These are phyloP conservation scores for Caenorhabditis sp. DNA, from an alignment of 2,888 invertebrate genomes.

Conservation along the genomic window DNA sequence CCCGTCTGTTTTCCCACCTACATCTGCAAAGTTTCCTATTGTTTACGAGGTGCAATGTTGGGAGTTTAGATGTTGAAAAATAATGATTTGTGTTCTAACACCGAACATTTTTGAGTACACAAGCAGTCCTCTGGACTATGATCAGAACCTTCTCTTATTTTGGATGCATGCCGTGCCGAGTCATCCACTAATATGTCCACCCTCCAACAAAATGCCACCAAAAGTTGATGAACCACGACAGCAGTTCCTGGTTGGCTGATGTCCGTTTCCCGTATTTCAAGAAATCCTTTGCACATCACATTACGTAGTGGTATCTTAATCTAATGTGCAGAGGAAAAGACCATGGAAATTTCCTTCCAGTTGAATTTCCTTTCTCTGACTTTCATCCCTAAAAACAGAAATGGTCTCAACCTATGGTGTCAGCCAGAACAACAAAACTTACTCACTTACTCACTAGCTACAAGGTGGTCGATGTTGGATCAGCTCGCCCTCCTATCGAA, in stretches of 20 bases:
- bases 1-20: conserved; percentile 12
- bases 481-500: background rate
- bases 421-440: background rate
- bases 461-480: background rate
- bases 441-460: too few species aligned
- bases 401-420: background rate
- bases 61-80: background rate
- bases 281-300: conserved; percentile 33
- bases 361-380: conserved; percentile 36
- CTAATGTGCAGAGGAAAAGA: conserved; percentile 44
- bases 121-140: conserved; percentile 28
- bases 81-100: conserved; percentile 24
- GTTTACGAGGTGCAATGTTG: conserved; percentile 37
- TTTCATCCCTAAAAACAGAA: too few species aligned
- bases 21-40: conserved; percentile 25
- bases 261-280: background rate
- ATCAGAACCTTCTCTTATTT: conserved; percentile 12
- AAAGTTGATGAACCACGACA: conserved; percentile 4
- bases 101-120: conserved; percentile 21
- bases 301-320: conserved; percentile 50
- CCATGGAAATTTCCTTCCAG: conserved; percentile 31
- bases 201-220: background rate
- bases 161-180: conserved; percentile 6
- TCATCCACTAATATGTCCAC: background rate
- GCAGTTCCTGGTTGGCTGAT: conserved; percentile 41